phyloP scores from a whole-genome alignment of 2,888 invertebrate species.

The Zonitis immaculata region DNA sequence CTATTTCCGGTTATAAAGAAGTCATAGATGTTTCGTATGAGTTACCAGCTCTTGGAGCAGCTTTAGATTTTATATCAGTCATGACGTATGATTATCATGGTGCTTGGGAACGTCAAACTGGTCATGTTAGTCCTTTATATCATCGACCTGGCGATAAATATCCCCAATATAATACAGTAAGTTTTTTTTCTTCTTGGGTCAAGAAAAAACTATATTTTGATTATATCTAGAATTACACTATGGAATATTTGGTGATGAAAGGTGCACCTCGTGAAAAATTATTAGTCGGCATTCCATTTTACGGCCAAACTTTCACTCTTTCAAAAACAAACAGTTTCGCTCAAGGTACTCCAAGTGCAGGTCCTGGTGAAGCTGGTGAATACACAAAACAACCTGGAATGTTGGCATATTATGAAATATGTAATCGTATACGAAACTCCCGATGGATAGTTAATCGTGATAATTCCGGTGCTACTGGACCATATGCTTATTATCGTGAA shows the following conservation, averaged over 20 bases:
- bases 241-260: constrained; percentile 66
- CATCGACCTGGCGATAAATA: constrained; percentile 62
- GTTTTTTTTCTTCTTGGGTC: constrained; percentile 38
- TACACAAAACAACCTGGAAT: constrained; percentile 83
- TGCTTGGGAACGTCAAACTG: constrained; percentile 77
- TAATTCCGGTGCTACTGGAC: constrained; percentile 58
- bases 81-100: constrained; percentile 90
- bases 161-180: constrained; percentile 73
- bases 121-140: constrained; percentile 76
- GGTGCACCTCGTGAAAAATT: constrained; percentile 78
- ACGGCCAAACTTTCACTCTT: constrained; percentile 80
- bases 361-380: constrained; percentile 76
- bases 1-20: constrained; percentile 86
- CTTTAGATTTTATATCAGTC: constrained; percentile 74
- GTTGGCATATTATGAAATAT: constrained; percentile 83
- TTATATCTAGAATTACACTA: constrained; percentile 65
- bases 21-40: constrained; percentile 86
- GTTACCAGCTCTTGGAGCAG: constrained; percentile 61
- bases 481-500: constrained; percentile 71
- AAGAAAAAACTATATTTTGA: not conserved
- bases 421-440: constrained; percentile 63
- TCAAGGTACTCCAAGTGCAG: constrained; percentile 62
- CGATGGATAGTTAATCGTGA: constrained; percentile 63
- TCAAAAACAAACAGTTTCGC: constrained; percentile 46
- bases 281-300: constrained; percentile 77